Percentiles rank a stretch among this genome's conserved stretches.
Evolutionary conservation across 2,113 vertebrate species (phyloP).

Genomic region (Pandion haliaetus): DNA sequence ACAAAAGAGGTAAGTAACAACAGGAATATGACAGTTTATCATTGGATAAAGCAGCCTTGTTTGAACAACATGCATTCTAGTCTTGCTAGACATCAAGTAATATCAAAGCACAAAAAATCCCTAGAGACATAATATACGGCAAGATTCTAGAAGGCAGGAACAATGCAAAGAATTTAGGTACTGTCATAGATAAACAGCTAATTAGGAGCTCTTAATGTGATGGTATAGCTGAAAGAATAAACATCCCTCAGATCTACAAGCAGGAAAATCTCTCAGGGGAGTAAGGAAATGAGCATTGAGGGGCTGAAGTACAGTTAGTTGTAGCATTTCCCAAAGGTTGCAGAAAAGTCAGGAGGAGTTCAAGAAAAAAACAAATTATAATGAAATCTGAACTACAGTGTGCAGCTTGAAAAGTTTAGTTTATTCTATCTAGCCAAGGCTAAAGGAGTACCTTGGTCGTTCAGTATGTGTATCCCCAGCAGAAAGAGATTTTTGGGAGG

Average conservation of each 20-base stretch:
- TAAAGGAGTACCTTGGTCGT: rapidly evolving
- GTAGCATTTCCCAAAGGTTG: neutral
- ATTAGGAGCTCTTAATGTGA: neutral
- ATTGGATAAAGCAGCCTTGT: neutral
- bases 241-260: neutral
- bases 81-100: neutral
- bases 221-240: neutral
- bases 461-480: neutral
- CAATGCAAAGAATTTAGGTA: neutral
- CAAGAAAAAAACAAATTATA: neutral
- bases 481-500: neutral
- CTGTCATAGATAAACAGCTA: neutral
- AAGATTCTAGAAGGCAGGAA: neutral
- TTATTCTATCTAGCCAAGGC: neutral
- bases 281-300: neutral
- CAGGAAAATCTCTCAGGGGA: neutral
- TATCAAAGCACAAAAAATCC: neutral
- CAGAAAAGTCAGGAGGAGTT: neutral
- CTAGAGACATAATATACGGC: neutral
- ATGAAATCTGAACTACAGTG: neutral
- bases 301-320: neutral
- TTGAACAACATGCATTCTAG: neutral
- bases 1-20: neutral
- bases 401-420: neutral
- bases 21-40: neutral